Percentiles rank a stretch among this genome's conserved stretches.
These are phyloP conservation scores for Drosophila prolongata DNA, from an alignment of 2,888 invertebrate species.

Conservation along the genomic window DNA sequence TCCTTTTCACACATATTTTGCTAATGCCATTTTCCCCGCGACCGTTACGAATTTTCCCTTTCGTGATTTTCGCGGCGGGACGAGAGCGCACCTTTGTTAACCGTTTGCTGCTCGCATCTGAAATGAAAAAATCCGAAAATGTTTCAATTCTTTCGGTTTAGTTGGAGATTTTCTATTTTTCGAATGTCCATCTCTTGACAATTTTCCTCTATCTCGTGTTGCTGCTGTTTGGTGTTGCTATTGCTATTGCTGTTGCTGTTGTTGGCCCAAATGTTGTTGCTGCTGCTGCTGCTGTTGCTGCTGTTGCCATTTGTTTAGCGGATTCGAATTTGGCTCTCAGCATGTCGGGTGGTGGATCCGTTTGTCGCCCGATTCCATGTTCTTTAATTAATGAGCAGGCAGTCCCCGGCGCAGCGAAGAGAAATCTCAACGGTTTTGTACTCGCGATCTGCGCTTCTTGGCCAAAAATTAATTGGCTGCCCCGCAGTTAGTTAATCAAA, in stretches of 20 bases:
- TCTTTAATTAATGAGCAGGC: constrained; percentile 49
- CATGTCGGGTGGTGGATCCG: constrained; percentile 27
- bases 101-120: constrained; percentile 82
- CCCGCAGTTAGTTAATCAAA: constrained; percentile 73
- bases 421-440: constrained; percentile 64
- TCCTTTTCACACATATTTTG: constrained; percentile 7
- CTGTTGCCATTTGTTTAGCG: constrained; percentile 69
- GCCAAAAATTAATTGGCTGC: constrained; percentile 68
- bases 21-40: constrained; percentile 15
- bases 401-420: constrained; percentile 39
- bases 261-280: constrained; percentile 30
- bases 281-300: constrained; percentile 35
- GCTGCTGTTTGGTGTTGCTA: constrained; percentile 43
- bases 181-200: constrained; percentile 80
- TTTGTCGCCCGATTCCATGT: constrained; percentile 48
- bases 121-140: constrained; percentile 80
- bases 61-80: constrained; percentile 17
- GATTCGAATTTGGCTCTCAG: constrained; percentile 57
- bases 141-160: constrained; percentile 79
- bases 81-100: constrained; percentile 78
- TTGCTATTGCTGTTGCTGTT: constrained; percentile 46
- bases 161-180: constrained; percentile 80
- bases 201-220: constrained; percentile 54
- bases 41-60: constrained; percentile 34
- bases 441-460: constrained; percentile 42